phyloP scores from a whole-genome alignment of 1,140 invertebrate genomes.

The Carposina sasakii region DNA sequence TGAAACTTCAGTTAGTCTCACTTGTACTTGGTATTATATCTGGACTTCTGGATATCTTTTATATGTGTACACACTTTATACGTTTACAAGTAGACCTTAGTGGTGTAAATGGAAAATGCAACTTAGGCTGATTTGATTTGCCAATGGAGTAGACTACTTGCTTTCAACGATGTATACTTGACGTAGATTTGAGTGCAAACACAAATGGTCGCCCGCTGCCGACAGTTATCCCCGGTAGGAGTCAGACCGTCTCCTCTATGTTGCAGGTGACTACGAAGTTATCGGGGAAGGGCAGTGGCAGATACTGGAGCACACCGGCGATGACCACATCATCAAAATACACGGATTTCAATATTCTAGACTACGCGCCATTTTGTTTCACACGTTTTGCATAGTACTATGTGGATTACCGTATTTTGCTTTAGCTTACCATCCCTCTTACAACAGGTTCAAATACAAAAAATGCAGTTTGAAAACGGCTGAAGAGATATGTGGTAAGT shows the following conservation, averaged over 20 bases:
- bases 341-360: slow-evolving; percentile 66
- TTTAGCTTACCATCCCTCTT: slow-evolving; percentile 66
- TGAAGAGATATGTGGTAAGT: slow-evolving; percentile 69
- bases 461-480: slow-evolving; percentile 71
- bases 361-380: slow-evolving; percentile 57
- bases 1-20: no score
- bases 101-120: no score
- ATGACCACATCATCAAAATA: slow-evolving; percentile 66
- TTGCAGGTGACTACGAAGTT: slow-evolving; percentile 71
- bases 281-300: slow-evolving; percentile 71
- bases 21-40: no score
- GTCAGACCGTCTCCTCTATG: slow-evolving; percentile 24
- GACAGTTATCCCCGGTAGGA: slow-evolving; percentile 25
- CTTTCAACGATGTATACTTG: no score
- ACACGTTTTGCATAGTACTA: slow-evolving; percentile 58
- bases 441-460: slow-evolving; percentile 64
- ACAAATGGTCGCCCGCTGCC: slow-evolving; percentile 20
- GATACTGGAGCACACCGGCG: slow-evolving; percentile 57
- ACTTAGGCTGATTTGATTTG: no score
- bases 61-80: no score
- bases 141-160: no score
- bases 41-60: no score
- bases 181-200: no score
- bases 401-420: slow-evolving; percentile 71
- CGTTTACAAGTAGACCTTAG: no score